phyloP scores from a whole-genome alignment of 2,113 vertebrate genomes.

The Gracilinanus agilis region DNA sequence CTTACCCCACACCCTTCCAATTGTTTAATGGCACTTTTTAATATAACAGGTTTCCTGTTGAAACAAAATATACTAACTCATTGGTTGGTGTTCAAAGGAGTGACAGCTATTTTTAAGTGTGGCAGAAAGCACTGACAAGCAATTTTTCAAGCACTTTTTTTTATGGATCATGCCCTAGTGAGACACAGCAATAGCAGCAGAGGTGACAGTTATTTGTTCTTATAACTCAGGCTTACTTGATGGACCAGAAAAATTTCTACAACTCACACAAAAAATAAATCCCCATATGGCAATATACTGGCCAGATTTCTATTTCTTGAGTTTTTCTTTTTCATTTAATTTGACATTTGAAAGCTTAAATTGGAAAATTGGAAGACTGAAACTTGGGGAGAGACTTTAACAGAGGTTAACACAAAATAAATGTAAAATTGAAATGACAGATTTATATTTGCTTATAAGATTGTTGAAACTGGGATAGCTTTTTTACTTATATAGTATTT shows the following conservation, averaged over 20 bases:
- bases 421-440: conserved; percentile 2
- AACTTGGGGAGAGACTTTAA: background rate
- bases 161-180: conserved; percentile 24
- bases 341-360: conserved; percentile 46
- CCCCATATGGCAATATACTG: background rate
- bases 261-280: background rate
- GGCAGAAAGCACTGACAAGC: conserved; percentile 12
- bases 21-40: conserved; percentile 9
- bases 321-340: background rate
- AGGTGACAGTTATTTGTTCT: conserved; percentile 43
- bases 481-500: background rate
- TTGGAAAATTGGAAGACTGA: background rate
- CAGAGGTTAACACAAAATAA: background rate
- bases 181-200: conserved; percentile 13
- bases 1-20: background rate
- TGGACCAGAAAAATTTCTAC: conserved; percentile 35
- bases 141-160: conserved; percentile 52
- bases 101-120: conserved; percentile 40
- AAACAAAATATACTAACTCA: background rate
- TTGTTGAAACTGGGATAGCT: conserved; percentile 22
- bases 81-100: background rate
- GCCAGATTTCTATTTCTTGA: conserved; percentile 1
- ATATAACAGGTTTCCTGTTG: conserved; percentile 38
- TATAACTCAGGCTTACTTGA: conserved; percentile 38
- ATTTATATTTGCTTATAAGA: background rate